A percentile compares a stretch with the other conserved stretches of the same genome.
Evolutionary conservation across 2,888 invertebrate species (phyloP).

Genomic region (Tachina grossa): DNA sequence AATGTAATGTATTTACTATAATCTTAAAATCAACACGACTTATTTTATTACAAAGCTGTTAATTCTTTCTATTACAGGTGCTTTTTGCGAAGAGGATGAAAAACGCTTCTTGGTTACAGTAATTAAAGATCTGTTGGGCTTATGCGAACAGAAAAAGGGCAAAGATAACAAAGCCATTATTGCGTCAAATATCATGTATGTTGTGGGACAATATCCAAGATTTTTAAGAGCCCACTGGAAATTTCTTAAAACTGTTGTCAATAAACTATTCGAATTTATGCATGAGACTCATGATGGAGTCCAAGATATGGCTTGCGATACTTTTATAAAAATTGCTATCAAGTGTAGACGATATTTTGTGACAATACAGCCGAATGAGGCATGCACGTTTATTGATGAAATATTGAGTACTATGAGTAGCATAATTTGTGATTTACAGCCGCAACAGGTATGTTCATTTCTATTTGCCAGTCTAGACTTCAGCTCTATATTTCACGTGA

Average conservation of each 20-base stretch:
- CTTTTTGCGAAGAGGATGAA: conserved; percentile 99
- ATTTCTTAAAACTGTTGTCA: conserved; percentile 99
- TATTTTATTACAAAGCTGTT: no score
- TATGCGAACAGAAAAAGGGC: conserved; percentile 98
- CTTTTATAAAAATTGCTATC: conserved; percentile 99
- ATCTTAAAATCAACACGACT: no score
- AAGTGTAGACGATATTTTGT: conserved; percentile 99
- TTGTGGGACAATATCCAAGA: conserved; percentile 99
- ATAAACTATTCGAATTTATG: conserved; percentile 99
- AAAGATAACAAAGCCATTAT: conserved; percentile 99
- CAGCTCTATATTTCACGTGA: no score
- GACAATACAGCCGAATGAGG: conserved; percentile 96
- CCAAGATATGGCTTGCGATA: conserved; percentile 99
- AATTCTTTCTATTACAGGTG: conserved; percentile 82
- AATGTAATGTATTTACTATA: no score
- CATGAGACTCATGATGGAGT: conserved; percentile 99
- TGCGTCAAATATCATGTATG: conserved; percentile 99
- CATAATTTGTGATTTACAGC: conserved; percentile 99
- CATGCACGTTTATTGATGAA: conserved; percentile 99
- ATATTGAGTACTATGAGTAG: conserved; percentile 97
- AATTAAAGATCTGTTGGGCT: conserved; percentile 97
- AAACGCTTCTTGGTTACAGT: conserved; percentile 99
- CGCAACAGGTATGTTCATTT: conserved; percentile 90
- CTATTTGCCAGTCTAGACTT: no score
- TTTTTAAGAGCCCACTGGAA: conserved; percentile 99